Evolutionary conservation across 2,888 invertebrate species (phyloP).

Genomic region (Gnatocerus cornutus): DNA sequence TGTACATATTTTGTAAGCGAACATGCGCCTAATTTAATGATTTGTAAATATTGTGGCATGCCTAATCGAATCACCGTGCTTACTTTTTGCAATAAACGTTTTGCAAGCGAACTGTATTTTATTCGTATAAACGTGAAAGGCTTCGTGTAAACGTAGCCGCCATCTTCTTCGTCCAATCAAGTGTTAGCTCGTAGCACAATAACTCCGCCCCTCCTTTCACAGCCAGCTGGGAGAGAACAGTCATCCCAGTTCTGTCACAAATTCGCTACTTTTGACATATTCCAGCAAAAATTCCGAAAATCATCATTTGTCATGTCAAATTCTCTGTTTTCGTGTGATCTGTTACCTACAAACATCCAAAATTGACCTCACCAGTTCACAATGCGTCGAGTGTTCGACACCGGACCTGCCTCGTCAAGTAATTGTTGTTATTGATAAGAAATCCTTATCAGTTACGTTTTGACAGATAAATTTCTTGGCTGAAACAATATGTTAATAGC

Average conservation of each 20-base stretch:
- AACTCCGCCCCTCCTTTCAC: constrained; percentile 24
- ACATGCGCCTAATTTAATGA: constrained; percentile 8
- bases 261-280: constrained; percentile 31
- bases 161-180: constrained; percentile 28
- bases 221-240: constrained; percentile 43
- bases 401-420: constrained; percentile 11
- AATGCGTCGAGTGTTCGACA: constrained; percentile 27
- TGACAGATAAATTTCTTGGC: constrained; percentile 41
- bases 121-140: constrained; percentile 4
- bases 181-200: constrained; percentile 24
- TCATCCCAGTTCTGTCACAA: constrained; percentile 37
- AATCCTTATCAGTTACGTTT: constrained; percentile 40
- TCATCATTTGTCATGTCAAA: constrained; percentile 15
- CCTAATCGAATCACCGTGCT: constrained; percentile 1
- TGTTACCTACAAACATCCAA: not conserved
- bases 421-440: constrained; percentile 39
- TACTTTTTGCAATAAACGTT: constrained; percentile 39
- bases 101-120: not conserved
- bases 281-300: constrained; percentile 11
- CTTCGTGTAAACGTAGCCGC: not conserved
- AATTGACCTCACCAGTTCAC: constrained; percentile 18
- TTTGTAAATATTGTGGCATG: constrained; percentile 25
- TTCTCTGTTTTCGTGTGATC: constrained; percentile 25
- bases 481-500: constrained; percentile 61
- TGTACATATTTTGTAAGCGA: constrained; percentile 29